A percentile compares a stretch with the other conserved stretches of the same genome.
These are phyloP conservation scores for Zaprionus ghesquierei DNA, from an alignment of 1,140 invertebrate species.

Conservation along the genomic window DNA sequence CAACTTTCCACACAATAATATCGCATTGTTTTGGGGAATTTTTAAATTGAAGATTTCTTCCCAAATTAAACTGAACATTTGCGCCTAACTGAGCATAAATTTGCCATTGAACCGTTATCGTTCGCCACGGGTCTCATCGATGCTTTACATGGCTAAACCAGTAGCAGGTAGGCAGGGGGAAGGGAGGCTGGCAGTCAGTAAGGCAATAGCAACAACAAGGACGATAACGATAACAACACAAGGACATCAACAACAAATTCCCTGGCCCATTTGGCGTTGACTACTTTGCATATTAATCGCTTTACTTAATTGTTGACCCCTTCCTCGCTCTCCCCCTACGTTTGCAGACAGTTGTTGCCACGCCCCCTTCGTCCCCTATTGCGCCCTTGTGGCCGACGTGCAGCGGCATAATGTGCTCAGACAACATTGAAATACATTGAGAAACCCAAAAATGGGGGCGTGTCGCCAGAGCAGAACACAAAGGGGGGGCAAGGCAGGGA, in stretches of 20 bases:
- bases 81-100: background rate
- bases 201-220: background rate
- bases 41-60: background rate
- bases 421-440: slow-evolving; percentile 3
- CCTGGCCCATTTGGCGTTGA: slow-evolving; percentile 39
- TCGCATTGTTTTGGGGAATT: background rate
- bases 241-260: slow-evolving; percentile 18
- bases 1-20: background rate
- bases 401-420: slow-evolving; percentile 21
- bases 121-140: background rate
- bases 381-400: slow-evolving; percentile 16
- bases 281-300: slow-evolving; percentile 77
- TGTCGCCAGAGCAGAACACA: background rate
- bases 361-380: background rate
- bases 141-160: background rate
- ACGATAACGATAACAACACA: slow-evolving; percentile 5
- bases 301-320: slow-evolving; percentile 54
- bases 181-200: no score
- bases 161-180: background rate
- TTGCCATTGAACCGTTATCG: slow-evolving; percentile 12
- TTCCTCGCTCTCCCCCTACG: background rate
- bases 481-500: background rate
- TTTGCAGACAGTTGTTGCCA: background rate
- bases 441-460: background rate
- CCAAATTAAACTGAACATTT: background rate